phyloP scores from a whole-genome alignment of 2,113 vertebrate species.

The Apeltes quadracus region DNA sequence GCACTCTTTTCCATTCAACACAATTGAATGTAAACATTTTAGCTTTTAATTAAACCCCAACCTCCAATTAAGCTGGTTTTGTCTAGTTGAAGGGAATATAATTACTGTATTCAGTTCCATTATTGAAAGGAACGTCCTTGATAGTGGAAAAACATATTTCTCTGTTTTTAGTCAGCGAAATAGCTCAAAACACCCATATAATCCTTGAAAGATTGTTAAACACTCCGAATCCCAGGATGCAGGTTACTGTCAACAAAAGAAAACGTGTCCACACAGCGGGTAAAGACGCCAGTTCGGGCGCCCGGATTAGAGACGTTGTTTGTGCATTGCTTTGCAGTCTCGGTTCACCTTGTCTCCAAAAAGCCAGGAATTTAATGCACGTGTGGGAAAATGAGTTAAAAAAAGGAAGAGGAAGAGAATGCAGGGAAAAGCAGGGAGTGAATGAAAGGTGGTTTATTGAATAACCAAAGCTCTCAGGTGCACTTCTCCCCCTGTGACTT shows the following conservation, averaged over 20 bases:
- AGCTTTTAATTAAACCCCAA: conserved; percentile 6
- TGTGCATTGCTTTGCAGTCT: conserved; percentile 22
- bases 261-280: conserved; percentile 30
- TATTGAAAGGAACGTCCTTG: conserved; percentile 34
- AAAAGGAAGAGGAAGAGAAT: conserved; percentile 21
- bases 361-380: conserved; percentile 49
- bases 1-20: conserved; percentile 15
- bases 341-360: conserved; percentile 51
- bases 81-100: conserved; percentile 30
- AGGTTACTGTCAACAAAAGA: conserved; percentile 33
- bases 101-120: conserved; percentile 48
- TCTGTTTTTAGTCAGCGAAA: conserved; percentile 29
- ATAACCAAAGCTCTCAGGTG: conserved; percentile 75
- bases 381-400: conserved; percentile 37
- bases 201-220: conserved; percentile 57
- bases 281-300: conserved; percentile 13
- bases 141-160: conserved; percentile 31
- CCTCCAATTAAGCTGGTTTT: conserved; percentile 42
- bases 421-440: conserved; percentile 35
- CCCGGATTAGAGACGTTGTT: conserved; percentile 35
- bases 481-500: conserved; percentile 63
- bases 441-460: conserved; percentile 72
- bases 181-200: conserved; percentile 48
- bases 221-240: conserved; percentile 30
- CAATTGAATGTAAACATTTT: conserved; percentile 23